Base-by-base conservation (phyloP, 2,888 invertebrate genomes). In the Pandemis heparana region DNA sequence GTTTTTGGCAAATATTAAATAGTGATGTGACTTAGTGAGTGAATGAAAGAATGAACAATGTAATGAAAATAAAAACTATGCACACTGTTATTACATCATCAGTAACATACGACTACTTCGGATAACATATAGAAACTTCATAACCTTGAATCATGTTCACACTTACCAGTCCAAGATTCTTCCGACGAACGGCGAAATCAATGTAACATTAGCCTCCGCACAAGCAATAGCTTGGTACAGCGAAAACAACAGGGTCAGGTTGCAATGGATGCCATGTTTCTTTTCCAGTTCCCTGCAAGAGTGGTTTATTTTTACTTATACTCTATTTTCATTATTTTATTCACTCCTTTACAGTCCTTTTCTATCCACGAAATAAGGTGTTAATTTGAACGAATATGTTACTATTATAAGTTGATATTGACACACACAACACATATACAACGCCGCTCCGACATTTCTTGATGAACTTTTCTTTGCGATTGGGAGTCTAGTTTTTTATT, bases 161-260 rank as follows among this genome's bases (percentile, higher is more conserved):
- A 82, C 87, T 90, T 89, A 97, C 99, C 99, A 99, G 89, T 99
- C 99, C 81, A 99, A 95, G 88, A 99, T 99, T 79, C 99, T 96
- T 14, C 99, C 99, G 69, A 99, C 99, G 93, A 99, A 99, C 10
- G 99, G 99, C 5, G 99, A 99, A 87, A 99, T 99, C 53, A 99
- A 95, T 2, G 99, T 99, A 0, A 99, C 99, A 69, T 97, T 97
- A 41, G 99, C 99, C 88, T 99, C 99, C 16, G 99, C 99, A 92
- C 99, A 99, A 0, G 99, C 99, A 53, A 99, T 98, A 3, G 99
- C 99, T 95, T 99, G 99, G 66, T 97, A 96, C 87, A 99, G 97
- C 46, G 98, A 98, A 91, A 99, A 99, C 68, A 99, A 92, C 71
- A 99, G 95, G 0, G 99, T 99, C 90, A 99, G 95, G 94, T 99